phyloP scores from a whole-genome alignment of 2,797 vertebrate species.

The Novumbra hubbsi region DNA sequence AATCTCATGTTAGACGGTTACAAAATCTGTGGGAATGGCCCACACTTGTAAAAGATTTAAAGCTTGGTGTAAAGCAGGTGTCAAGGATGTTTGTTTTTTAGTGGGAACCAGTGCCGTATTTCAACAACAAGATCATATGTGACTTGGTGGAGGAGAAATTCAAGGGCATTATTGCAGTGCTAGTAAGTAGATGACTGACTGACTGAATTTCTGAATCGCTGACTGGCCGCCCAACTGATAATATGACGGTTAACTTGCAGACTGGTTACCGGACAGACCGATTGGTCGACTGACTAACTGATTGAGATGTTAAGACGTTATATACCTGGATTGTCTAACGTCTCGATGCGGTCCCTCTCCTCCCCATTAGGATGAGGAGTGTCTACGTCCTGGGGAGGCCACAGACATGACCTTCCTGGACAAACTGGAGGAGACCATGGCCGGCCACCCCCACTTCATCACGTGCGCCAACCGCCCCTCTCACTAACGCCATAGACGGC shows the following conservation, averaged over 20 bases:
- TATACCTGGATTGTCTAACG: neutral
- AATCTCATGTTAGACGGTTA: neutral
- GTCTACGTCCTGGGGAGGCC: conserved; percentile 87
- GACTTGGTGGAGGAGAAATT: conserved; percentile 93
- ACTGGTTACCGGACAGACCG: too few relatives aligned
- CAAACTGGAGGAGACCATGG: conserved; percentile 90
- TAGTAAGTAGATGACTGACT: conserved; percentile 64
- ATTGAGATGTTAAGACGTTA: neutral
- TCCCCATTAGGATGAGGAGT: conserved; percentile 87
- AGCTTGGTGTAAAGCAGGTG: neutral
- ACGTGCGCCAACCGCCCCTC: conserved; percentile 74
- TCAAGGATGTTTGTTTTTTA: conserved; percentile 47
- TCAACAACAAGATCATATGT: conserved; percentile 97
- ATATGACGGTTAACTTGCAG: too few relatives aligned
- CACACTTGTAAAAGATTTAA: neutral
- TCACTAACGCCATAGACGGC: neutral
- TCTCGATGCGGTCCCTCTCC: neutral
- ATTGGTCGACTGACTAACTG: neutral
- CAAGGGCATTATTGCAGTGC: conserved; percentile 89
- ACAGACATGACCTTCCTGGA: conserved; percentile 92
- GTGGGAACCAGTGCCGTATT: conserved; percentile 95
- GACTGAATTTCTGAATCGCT: neutral
- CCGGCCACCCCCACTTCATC: conserved; percentile 88
- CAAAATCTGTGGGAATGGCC: neutral
- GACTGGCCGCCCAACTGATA: too few relatives aligned